Evolutionary conservation across 2,888 invertebrate species (phyloP).

Genomic region (Trachelus iudaicus): DNA sequence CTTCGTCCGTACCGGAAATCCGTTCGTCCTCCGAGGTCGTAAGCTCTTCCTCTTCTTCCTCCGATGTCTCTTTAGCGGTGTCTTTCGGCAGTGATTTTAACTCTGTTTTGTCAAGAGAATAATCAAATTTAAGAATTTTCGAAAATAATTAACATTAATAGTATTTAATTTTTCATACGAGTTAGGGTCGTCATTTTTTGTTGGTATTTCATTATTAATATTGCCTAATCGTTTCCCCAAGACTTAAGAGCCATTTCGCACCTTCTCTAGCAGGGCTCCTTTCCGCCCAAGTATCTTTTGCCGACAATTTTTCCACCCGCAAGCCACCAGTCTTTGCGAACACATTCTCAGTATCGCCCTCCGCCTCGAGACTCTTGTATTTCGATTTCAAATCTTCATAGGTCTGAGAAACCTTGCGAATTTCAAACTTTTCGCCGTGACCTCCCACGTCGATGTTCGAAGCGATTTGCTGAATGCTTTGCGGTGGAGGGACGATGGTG

Average conservation of each 20-base stretch:
- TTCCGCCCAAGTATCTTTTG: conserved; percentile 8
- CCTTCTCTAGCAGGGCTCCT: conserved; percentile 10
- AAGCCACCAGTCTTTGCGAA: not conserved
- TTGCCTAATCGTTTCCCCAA: no score
- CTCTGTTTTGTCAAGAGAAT: not conserved
- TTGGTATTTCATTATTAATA: no score
- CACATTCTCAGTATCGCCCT: conserved; percentile 13
- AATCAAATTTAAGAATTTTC: not conserved
- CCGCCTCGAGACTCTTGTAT: conserved; percentile 36
- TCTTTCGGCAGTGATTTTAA: not conserved
- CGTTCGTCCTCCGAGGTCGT: conserved; percentile 33
- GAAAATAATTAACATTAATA: not conserved
- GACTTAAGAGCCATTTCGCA: not conserved
- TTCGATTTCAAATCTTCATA: conserved; percentile 45
- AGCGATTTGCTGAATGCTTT: conserved; percentile 30
- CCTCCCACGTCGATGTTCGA: conserved; percentile 13
- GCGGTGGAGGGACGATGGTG: conserved; percentile 65
- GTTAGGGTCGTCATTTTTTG: no score
- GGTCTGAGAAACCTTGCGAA: conserved; percentile 25
- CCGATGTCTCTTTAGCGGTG: conserved; percentile 6
- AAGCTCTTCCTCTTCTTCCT: conserved; percentile 17
- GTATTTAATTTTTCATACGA: no score
- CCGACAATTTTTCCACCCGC: not conserved
- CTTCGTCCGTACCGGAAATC: conserved; percentile 35
- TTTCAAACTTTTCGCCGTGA: conserved; percentile 19